Conservation (phyloP, 2,113 vertebrate genomes). For the Carlito syrichta region DNA sequence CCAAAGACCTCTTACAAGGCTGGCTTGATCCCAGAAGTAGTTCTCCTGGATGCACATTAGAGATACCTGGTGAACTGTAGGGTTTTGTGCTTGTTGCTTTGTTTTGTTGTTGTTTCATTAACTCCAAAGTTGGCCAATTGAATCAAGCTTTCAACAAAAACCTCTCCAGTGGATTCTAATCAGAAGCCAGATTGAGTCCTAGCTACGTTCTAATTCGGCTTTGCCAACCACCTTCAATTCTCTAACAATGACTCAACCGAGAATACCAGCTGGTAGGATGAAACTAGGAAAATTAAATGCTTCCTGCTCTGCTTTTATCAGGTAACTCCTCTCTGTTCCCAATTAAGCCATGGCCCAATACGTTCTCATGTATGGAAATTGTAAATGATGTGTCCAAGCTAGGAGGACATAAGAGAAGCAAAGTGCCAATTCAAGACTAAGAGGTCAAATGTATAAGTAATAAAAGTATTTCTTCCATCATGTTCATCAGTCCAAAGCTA, state of each 20-base stretch:
- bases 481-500: not conserved
- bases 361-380: constrained; percentile 31
- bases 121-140: constrained; percentile 19
- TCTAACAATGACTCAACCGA: not conserved
- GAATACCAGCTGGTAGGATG: not conserved
- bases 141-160: not conserved
- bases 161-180: not conserved
- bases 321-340: not conserved
- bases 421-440: not conserved
- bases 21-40: not conserved
- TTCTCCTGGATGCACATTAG: not conserved
- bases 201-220: not conserved
- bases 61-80: not conserved
- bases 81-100: not conserved
- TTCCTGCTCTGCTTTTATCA: constrained; percentile 40
- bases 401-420: not conserved
- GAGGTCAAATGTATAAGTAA: not conserved
- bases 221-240: not conserved
- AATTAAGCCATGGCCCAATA: not conserved
- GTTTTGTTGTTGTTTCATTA: not conserved
- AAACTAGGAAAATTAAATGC: constrained; percentile 43
- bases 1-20: not conserved
- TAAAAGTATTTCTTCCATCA: not conserved
- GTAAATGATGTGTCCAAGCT: not conserved
- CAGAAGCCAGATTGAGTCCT: not conserved